Evolutionary conservation across 2,888 invertebrate species (phyloP).

Genomic region (Tholera decimalis): DNA sequence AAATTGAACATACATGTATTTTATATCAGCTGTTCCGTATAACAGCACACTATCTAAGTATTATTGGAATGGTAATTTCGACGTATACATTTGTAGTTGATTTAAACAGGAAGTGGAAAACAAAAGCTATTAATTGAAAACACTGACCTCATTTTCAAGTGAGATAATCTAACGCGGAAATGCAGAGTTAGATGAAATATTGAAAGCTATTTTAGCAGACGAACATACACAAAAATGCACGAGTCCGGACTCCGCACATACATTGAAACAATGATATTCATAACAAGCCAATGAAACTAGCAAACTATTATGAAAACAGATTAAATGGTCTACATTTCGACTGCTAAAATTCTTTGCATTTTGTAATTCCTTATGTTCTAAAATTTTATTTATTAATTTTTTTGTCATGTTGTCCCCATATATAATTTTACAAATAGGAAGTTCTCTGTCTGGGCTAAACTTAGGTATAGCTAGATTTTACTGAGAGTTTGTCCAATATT

Average conservation of each 20-base stretch:
- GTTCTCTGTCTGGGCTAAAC: too few relatives aligned
- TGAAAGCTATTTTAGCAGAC: slow-evolving; percentile 43
- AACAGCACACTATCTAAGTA: slow-evolving; percentile 24
- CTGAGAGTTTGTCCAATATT: too few relatives aligned
- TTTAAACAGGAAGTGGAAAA: slow-evolving; percentile 4
- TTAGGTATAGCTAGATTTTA: too few relatives aligned
- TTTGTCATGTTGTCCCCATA: too few relatives aligned
- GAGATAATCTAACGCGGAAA: slow-evolving; percentile 9
- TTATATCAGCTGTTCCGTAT: slow-evolving; percentile 30
- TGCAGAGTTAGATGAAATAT: slow-evolving; percentile 13
- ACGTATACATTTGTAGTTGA: not conserved
- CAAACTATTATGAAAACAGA: slow-evolving; percentile 20
- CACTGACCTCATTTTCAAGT: slow-evolving; percentile 30
- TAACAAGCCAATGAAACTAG: slow-evolving; percentile 26
- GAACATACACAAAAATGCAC: slow-evolving; percentile 9
- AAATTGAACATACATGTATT: slow-evolving; percentile 8
- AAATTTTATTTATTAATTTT: too few relatives aligned
- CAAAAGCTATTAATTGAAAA: slow-evolving; percentile 9
- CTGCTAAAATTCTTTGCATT: not conserved
- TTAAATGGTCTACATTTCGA: not conserved
- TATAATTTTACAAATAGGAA: too few relatives aligned
- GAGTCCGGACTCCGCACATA: slow-evolving; percentile 10
- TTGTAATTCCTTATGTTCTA: not conserved
- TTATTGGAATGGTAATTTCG: slow-evolving; percentile 4
- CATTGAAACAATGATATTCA: slow-evolving; percentile 18